These are phyloP conservation scores for Pristionchus mayeri DNA, from an alignment of 2,888 invertebrate genomes.

Conservation along the genomic window DNA sequence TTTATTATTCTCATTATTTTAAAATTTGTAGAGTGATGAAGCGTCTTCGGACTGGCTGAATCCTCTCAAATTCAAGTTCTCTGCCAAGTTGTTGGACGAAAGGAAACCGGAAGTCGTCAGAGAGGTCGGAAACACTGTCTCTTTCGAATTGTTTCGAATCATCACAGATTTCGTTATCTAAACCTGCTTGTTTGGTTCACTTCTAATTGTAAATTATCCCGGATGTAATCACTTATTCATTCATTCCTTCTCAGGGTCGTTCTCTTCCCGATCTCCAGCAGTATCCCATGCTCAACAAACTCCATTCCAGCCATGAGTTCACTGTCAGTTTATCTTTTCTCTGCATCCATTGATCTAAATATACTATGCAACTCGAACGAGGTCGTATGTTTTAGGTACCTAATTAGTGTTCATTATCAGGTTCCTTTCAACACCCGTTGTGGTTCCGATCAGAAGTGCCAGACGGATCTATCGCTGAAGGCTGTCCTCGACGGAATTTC, in stretches of 20 bases:
- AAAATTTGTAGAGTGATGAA: conserved; percentile 41
- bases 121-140: conserved; percentile 9
- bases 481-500: conserved; percentile 64
- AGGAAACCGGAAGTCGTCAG: conserved; percentile 44
- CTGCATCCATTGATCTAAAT: background rate
- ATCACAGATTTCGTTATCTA: no score
- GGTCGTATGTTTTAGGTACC: no score
- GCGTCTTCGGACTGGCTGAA: conserved; percentile 77
- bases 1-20: no score
- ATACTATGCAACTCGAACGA: background rate
- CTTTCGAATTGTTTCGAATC: background rate
- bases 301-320: conserved; percentile 68
- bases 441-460: conserved; percentile 78
- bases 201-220: no score
- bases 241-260: conserved; percentile 55
- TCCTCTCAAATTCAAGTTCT: conserved; percentile 76
- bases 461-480: conserved; percentile 76
- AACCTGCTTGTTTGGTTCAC: no score
- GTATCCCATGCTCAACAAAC: conserved; percentile 71
- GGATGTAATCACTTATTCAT: no score
- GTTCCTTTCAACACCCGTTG: conserved; percentile 78
- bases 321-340: conserved; percentile 38
- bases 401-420: conserved; percentile 46
- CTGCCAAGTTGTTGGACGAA: conserved; percentile 61
- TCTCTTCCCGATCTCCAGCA: conserved; percentile 62